Conservation (phyloP, 2,113 vertebrate genomes). For the Lepisosteus osseus region DNA sequence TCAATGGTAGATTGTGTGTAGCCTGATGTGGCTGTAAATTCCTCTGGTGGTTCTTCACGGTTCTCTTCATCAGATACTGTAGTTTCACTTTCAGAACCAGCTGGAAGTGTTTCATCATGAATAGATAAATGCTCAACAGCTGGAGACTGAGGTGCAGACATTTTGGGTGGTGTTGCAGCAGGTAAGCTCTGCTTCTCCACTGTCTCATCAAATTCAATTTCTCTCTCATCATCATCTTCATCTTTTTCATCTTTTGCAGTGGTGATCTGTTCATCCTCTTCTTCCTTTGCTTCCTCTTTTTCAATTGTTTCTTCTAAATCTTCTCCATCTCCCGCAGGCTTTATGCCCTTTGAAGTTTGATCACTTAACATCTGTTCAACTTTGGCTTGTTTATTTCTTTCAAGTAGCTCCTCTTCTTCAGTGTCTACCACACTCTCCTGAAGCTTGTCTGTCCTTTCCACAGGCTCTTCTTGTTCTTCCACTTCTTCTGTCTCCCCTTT, state of each 20-base stretch:
- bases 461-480: constrained; percentile 69
- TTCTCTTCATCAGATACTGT: constrained; percentile 88
- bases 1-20: constrained; percentile 89
- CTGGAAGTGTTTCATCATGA: constrained; percentile 81
- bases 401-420: constrained; percentile 45
- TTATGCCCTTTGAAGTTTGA: constrained; percentile 32
- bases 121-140: constrained; percentile 71
- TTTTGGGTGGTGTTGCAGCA: constrained; percentile 61
- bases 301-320: constrained; percentile 63
- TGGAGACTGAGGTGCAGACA: constrained; percentile 72
- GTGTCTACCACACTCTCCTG: constrained; percentile 21
- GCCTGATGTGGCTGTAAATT: constrained; percentile 82
- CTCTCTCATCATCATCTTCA: constrained; percentile 66
- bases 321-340: constrained; percentile 60
- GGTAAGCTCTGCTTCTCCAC: constrained; percentile 60
- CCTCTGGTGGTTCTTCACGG: constrained; percentile 79
- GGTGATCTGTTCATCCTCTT: constrained; percentile 58
- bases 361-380: constrained; percentile 39
- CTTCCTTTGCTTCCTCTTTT: constrained; percentile 55
- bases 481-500: constrained; percentile 88
- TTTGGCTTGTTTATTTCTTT: constrained; percentile 34
- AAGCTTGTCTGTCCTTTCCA: constrained; percentile 49
- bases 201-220: constrained; percentile 48
- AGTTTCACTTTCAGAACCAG: constrained; percentile 78
- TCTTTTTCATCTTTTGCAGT: constrained; percentile 46